A percentile compares a stretch with the other conserved stretches of the same genome.
phyloP scores from a whole-genome alignment of 2,888 invertebrate genomes.

The Xestobium rufovillosum region DNA sequence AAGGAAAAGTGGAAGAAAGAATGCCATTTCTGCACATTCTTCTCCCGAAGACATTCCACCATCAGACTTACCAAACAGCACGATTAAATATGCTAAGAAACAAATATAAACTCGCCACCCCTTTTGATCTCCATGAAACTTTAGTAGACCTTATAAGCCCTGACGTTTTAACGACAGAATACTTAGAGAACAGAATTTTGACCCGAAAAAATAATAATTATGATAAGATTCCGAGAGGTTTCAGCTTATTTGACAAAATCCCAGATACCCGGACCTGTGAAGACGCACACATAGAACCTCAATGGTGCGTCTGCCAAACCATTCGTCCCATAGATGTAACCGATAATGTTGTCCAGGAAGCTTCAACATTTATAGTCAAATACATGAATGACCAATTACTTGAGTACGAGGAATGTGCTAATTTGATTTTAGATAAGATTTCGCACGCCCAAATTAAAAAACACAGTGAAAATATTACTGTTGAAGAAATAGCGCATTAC shows the following conservation, averaged over 20 bases:
- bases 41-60: conserved; percentile 64
- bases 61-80: conserved; percentile 52
- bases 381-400: conserved; percentile 58
- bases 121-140: conserved; percentile 78
- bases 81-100: conserved; percentile 60
- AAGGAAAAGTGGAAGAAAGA: conserved; percentile 81
- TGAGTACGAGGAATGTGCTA: conserved; percentile 57
- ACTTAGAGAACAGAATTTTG: conserved; percentile 34
- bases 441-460: conserved; percentile 59
- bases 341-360: conserved; percentile 49
- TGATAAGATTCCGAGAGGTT: conserved; percentile 47
- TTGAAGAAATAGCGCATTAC: conserved; percentile 48
- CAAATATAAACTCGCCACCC: conserved; percentile 65
- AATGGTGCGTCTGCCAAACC: conserved; percentile 84
- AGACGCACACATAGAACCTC: conserved; percentile 67
- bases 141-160: conserved; percentile 59
- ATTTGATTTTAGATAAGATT: conserved; percentile 54
- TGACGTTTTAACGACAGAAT: conserved; percentile 39
- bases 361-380: conserved; percentile 54
- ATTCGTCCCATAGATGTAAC: conserved; percentile 50
- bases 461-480: conserved; percentile 38
- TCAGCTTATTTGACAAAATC: conserved; percentile 71
- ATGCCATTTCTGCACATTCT: conserved; percentile 71
- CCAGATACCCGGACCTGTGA: conserved; percentile 66
- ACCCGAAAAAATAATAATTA: conserved; percentile 30